These are phyloP conservation scores for Machaerirhynchus nigripectus DNA, from an alignment of 2,113 vertebrate genomes.

Conservation along the genomic window DNA sequence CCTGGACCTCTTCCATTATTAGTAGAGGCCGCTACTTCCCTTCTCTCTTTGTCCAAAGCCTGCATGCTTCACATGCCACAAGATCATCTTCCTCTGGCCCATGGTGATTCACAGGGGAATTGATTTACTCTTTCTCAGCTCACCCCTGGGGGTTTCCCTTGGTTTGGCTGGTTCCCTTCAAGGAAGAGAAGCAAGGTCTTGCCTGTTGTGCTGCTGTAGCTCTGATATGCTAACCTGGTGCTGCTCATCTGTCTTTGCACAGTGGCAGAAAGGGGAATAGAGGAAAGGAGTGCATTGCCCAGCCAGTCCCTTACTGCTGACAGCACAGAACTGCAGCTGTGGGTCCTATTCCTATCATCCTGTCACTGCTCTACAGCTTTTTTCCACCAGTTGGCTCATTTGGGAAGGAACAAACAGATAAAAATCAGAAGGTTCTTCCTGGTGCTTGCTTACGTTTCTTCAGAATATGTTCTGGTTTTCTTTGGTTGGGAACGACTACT, in stretches of 20 bases:
- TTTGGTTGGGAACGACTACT: background rate
- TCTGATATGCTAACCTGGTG: background rate
- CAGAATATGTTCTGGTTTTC: background rate
- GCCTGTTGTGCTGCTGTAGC: rapidly evolving
- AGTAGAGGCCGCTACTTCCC: background rate
- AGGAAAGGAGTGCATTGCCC: background rate
- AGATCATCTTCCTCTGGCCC: slow-evolving; percentile 13
- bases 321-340: slow-evolving; percentile 34
- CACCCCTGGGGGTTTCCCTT: background rate
- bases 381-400: slow-evolving; percentile 31
- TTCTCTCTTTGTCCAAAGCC: slow-evolving; percentile 3
- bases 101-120: background rate
- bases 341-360: slow-evolving; percentile 15
- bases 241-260: background rate
- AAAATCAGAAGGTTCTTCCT: background rate
- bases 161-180: background rate
- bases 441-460: background rate
- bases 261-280: background rate
- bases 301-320: background rate
- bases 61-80: slow-evolving; percentile 5
- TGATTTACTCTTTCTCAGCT: background rate
- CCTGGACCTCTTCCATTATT: background rate
- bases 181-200: background rate
- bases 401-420: background rate
- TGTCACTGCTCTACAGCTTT: background rate